Percentiles rank a stretch among this genome's conserved stretches.
phyloP scores from a whole-genome alignment of 1,140 invertebrate genomes.

The Psix sp. region DNA sequence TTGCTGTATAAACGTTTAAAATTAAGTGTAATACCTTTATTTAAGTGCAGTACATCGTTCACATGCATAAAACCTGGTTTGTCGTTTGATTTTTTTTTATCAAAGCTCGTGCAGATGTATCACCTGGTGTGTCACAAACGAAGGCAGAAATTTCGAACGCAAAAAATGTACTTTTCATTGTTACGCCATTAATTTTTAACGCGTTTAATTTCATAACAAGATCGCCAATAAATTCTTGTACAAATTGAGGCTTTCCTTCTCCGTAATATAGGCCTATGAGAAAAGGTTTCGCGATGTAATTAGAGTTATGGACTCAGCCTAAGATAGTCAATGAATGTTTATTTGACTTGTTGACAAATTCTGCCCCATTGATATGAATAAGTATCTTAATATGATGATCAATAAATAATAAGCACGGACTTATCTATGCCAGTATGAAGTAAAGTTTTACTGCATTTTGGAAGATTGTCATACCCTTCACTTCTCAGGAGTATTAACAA shows the following conservation, averaged over 20 bases:
- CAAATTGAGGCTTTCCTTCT: background rate
- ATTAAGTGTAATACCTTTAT: background rate
- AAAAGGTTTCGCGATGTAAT: background rate
- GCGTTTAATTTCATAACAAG: slow-evolving; percentile 12
- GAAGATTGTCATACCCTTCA: no score
- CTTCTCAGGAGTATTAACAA: no score
- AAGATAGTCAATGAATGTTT: background rate
- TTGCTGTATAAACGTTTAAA: background rate
- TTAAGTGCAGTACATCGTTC: background rate
- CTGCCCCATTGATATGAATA: background rate
- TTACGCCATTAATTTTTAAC: background rate
- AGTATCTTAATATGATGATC: background rate
- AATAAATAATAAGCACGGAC: background rate
- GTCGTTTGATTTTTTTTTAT: background rate
- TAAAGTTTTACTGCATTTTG: no score
- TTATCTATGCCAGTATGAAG: no score
- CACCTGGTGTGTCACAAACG: slow-evolving; percentile 2
- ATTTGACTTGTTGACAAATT: background rate
- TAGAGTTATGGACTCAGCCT: background rate
- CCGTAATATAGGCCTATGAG: background rate
- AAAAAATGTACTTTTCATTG: background rate
- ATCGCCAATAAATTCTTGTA: background rate
- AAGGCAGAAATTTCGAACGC: background rate
- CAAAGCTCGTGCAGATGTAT: background rate
- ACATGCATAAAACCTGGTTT: slow-evolving; percentile 7